phyloP scores from a whole-genome alignment of 2,888 invertebrate species.

The Dryocosmus kuriphilus region DNA sequence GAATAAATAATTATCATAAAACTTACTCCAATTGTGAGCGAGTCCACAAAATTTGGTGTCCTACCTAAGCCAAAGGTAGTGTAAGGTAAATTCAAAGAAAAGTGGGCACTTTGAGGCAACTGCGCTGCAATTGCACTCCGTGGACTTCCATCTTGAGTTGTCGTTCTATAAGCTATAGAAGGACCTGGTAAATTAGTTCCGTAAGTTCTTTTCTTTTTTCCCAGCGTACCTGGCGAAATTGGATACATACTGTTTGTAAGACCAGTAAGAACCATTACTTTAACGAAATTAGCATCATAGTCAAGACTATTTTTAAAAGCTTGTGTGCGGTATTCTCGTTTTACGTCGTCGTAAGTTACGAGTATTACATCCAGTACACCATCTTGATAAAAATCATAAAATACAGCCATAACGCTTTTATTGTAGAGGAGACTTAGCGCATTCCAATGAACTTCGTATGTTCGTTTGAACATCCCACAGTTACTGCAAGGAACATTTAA shows the following conservation, averaged over 20 bases:
- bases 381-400: constrained; percentile 96
- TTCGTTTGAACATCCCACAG: constrained; percentile 84
- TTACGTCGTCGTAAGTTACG: constrained; percentile 79
- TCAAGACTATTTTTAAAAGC: constrained; percentile 93
- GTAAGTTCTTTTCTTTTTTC: constrained; percentile 88
- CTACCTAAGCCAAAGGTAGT: constrained; percentile 98
- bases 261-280: constrained; percentile 95
- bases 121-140: constrained; percentile 92
- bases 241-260: constrained; percentile 85
- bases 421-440: constrained; percentile 85
- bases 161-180: constrained; percentile 90
- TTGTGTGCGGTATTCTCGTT: constrained; percentile 80
- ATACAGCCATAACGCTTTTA: constrained; percentile 90
- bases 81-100: constrained; percentile 95
- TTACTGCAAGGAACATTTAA: constrained; percentile 87
- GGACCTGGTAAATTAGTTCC: constrained; percentile 96
- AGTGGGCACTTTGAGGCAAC: constrained; percentile 94
- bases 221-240: constrained; percentile 85
- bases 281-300: constrained; percentile 97
- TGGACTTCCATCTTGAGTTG: constrained; percentile 90
- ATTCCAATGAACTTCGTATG: constrained; percentile 89
- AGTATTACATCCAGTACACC: constrained; percentile 95
- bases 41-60: constrained; percentile 98
- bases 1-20: background rate
- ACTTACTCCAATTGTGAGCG: constrained; percentile 87